phyloP scores from a whole-genome alignment of 1,140 invertebrate genomes.

The Ostrea denselamellosa region DNA sequence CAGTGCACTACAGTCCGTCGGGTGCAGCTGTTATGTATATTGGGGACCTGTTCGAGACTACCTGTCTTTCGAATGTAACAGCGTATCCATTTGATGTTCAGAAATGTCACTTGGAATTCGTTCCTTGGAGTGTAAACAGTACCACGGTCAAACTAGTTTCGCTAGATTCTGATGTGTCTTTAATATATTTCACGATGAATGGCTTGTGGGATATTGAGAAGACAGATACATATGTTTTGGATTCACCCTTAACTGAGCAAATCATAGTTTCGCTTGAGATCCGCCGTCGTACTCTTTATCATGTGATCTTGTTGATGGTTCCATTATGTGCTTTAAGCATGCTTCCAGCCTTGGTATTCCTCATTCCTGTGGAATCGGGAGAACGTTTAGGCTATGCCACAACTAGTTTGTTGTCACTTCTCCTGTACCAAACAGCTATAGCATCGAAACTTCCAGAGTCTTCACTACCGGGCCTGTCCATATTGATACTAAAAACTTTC shows the following conservation, averaged over 20 bases:
- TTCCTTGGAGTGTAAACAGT: background rate
- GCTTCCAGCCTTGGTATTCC: background rate
- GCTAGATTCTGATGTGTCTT: background rate
- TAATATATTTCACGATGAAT: background rate
- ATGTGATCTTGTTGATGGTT: background rate
- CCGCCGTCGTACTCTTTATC: background rate
- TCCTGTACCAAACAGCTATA: constrained; percentile 14
- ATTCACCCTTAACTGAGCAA: background rate
- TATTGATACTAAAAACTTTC: background rate
- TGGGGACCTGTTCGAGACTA: background rate
- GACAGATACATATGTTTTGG: background rate
- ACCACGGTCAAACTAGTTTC: background rate
- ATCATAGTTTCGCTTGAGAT: background rate
- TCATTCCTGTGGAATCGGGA: background rate
- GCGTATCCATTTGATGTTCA: constrained; percentile 1
- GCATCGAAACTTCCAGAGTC: constrained; percentile 6
- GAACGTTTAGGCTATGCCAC: background rate
- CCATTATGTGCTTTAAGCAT: background rate
- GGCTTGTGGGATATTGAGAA: background rate
- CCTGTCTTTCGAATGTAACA: background rate
- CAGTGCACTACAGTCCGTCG: background rate
- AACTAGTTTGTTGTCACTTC: background rate
- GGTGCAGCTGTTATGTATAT: background rate
- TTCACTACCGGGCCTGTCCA: background rate
- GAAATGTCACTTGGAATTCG: background rate